A percentile compares a stretch with the other conserved stretches of the same genome.
Evolutionary conservation across 2,888 invertebrate species (phyloP).

Genomic region (Schizaphis graminum): DNA sequence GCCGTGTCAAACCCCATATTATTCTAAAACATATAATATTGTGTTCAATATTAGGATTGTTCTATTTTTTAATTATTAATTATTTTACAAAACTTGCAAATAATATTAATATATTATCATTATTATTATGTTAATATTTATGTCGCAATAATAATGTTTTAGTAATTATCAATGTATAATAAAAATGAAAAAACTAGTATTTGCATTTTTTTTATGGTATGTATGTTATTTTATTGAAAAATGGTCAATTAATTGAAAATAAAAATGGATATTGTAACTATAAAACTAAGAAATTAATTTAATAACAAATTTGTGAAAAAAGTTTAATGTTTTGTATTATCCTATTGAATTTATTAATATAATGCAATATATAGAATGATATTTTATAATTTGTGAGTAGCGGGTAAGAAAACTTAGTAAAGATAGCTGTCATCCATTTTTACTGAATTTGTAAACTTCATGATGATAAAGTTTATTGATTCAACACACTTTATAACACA

Average conservation of each 20-base stretch:
- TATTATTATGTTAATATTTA: too few species aligned
- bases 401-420: not conserved
- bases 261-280: not conserved
- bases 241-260: not conserved
- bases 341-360: not conserved
- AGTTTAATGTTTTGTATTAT: not conserved
- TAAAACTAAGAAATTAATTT: not conserved
- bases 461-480: not conserved
- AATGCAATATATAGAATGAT: not conserved
- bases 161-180: too few species aligned
- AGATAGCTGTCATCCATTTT: not conserved
- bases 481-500: not conserved
- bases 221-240: not conserved
- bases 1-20: not conserved
- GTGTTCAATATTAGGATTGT: too few species aligned
- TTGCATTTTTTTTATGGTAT: not conserved
- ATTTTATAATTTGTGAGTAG: not conserved
- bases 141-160: too few species aligned
- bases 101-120: too few species aligned
- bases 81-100: too few species aligned
- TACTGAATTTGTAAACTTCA: not conserved
- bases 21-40: not conserved
- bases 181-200: not conserved
- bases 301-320: not conserved
- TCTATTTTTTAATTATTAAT: too few species aligned